Conservation (phyloP, 2,797 vertebrate genomes). For the Avahi laniger region DNA sequence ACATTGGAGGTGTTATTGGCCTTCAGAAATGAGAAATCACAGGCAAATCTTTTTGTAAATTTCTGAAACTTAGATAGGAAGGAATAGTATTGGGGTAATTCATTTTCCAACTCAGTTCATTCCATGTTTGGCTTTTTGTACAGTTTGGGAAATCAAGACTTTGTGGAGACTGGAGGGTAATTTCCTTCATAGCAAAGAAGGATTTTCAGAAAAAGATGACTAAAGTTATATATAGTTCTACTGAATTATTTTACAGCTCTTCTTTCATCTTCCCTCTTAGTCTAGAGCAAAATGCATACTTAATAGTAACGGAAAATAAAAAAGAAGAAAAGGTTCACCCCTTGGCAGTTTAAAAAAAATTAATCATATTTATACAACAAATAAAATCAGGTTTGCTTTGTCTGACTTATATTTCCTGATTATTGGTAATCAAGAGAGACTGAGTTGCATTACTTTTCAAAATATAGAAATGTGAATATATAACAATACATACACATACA, state of each 20-base stretch:
- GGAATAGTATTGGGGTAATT: neutral
- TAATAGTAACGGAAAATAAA: constrained; percentile 3
- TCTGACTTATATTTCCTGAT: neutral
- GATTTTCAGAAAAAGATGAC: neutral
- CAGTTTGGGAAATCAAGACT: neutral
- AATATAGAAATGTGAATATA: neutral
- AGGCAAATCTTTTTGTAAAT: constrained; percentile 16
- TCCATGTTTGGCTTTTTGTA: neutral
- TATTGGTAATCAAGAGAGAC: neutral
- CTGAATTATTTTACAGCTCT: neutral
- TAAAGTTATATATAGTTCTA: neutral
- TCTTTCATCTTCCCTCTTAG: neutral
- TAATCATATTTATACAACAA: neutral
- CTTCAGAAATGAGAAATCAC: constrained; percentile 47
- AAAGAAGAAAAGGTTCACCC: neutral
- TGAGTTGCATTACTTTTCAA: neutral
- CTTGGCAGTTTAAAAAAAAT: neutral
- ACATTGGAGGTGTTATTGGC: neutral
- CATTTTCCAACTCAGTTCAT: neutral
- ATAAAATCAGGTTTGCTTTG: neutral
- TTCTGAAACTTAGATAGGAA: constrained; percentile 26
- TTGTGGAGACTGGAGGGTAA: neutral
- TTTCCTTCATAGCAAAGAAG: neutral
- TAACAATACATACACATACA: neutral
- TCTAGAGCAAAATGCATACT: neutral